Evolutionary conservation across 2,888 invertebrate genomes (phyloP), one percentile per base, ranked within the genome.

Genomic region (Eilema griseolum): DNA sequence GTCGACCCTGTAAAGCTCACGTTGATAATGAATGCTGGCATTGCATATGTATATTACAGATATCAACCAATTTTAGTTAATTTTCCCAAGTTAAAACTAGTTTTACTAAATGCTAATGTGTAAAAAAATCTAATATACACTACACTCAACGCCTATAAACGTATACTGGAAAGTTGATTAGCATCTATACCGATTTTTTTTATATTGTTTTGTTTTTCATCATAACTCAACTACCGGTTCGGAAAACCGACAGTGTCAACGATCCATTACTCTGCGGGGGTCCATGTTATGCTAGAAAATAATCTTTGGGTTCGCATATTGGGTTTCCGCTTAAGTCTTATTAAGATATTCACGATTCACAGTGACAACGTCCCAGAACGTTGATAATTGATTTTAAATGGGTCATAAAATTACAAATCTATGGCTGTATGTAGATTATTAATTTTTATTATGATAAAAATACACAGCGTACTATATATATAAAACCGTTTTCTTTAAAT

Each of bases 331-430:
- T 90, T 89, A 90, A 83, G 81, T 88, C 86, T 89, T 90, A 88
- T 88, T 91, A 87, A 85, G 87, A 87, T 86, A 86, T 90, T 90
- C 89, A 90, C 76, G 86, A 86, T 85, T 85, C 73, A 79, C 72
- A 78, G 78, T 73, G 78, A 77, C 72, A 68, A 37, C 74, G 75
- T 83, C 73, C 76, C 70, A 83, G 81, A 78, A 82, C 41, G 66
- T 80, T 73, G 73, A 80, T 86, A 83, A 85, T 86, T 88, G 83
- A 84, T 83, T 80, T 69, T 82, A 76, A 82, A 85, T 82, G 41
- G 66, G 31, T 73, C 62, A 67, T 73, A 83, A 82, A 83, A 80
- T 70, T 73, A 73, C 10, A 69, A 63, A 67, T 26, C 12, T 62
- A 69, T 71, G 24, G 67, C 56, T 62, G 59, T 62, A 59, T 68